phyloP scores from a whole-genome alignment of 2,797 vertebrate genomes.

The Coilia nasus region DNA sequence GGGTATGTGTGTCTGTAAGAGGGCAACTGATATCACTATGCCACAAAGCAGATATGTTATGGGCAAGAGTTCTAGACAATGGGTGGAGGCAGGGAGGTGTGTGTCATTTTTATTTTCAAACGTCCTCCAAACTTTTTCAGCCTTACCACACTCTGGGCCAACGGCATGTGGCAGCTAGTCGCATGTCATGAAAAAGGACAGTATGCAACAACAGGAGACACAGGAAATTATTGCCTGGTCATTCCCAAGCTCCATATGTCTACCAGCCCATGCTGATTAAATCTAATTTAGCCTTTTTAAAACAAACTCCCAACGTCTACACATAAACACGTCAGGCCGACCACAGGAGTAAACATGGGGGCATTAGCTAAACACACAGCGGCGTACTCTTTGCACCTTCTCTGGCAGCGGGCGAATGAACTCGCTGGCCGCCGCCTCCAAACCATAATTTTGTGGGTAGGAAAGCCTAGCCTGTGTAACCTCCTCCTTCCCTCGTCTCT shows the following conservation, averaged over 20 bases:
- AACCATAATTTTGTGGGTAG: conserved; percentile 82
- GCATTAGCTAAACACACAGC: conserved; percentile 48
- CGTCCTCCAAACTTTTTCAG: background rate
- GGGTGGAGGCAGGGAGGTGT: background rate
- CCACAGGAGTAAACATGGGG: conserved; percentile 48
- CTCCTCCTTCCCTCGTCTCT: conserved; percentile 52
- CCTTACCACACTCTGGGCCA: background rate
- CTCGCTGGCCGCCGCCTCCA: conserved; percentile 76
- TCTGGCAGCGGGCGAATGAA: conserved; percentile 71
- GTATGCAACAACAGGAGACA: background rate
- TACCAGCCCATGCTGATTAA: conserved; percentile 10
- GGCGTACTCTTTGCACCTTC: conserved; percentile 71
- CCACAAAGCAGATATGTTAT: background rate
- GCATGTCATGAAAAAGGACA: background rate
- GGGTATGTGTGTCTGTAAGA: background rate
- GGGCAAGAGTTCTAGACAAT: background rate
- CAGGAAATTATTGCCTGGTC: background rate
- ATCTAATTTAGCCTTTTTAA: conserved; percentile 30
- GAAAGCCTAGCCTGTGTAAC: conserved; percentile 70
- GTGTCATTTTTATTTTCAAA: background rate
- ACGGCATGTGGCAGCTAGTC: background rate
- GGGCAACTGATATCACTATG: background rate
- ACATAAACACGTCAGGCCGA: conserved; percentile 48
- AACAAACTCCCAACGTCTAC: conserved; percentile 46
- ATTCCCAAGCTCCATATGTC: background rate